These are phyloP conservation scores for Chlorops oryzae DNA, from an alignment of 1,140 invertebrate genomes.

Conservation along the genomic window DNA sequence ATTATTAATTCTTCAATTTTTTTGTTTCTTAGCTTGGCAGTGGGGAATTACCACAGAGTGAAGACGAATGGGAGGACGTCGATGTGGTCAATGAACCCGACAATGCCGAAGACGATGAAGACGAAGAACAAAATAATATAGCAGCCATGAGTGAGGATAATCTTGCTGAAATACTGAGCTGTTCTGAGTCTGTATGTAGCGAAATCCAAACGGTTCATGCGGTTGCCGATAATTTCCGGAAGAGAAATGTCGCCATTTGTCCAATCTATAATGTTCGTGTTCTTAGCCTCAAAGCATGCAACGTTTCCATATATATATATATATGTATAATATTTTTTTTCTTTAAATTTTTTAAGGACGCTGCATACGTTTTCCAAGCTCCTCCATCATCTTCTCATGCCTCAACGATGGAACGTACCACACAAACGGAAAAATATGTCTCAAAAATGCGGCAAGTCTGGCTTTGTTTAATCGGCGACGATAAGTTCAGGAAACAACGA, in stretches of 20 bases:
- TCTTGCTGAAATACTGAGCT: no score
- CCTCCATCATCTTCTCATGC: slow-evolving; percentile 30
- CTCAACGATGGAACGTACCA: slow-evolving; percentile 68
- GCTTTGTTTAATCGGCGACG: slow-evolving; percentile 73
- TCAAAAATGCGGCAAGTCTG: slow-evolving; percentile 71
- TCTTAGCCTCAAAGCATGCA: not conserved
- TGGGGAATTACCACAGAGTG: slow-evolving; percentile 66
- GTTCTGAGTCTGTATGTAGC: no score
- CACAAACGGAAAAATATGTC: slow-evolving; percentile 66
- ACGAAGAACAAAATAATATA: not conserved
- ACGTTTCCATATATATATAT: no score
- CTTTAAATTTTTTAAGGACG: slow-evolving; percentile 41
- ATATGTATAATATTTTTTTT: slow-evolving; percentile 1
- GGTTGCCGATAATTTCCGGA: slow-evolving; percentile 28
- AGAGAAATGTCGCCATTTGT: slow-evolving; percentile 54
- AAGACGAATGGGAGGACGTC: slow-evolving; percentile 70
- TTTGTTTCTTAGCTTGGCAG: slow-evolving; percentile 57
- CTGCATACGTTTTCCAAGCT: slow-evolving; percentile 40
- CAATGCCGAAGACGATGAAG: slow-evolving; percentile 8
- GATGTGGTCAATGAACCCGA: slow-evolving; percentile 49
- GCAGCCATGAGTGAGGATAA: not conserved
- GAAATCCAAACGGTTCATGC: slow-evolving; percentile 21
- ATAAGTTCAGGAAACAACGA: slow-evolving; percentile 66
- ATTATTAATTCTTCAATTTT: slow-evolving; percentile 5
- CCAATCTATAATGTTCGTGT: slow-evolving; percentile 55